Conservation (phyloP, 2,113 vertebrate genomes). For the Heptranchias perlo region DNA sequence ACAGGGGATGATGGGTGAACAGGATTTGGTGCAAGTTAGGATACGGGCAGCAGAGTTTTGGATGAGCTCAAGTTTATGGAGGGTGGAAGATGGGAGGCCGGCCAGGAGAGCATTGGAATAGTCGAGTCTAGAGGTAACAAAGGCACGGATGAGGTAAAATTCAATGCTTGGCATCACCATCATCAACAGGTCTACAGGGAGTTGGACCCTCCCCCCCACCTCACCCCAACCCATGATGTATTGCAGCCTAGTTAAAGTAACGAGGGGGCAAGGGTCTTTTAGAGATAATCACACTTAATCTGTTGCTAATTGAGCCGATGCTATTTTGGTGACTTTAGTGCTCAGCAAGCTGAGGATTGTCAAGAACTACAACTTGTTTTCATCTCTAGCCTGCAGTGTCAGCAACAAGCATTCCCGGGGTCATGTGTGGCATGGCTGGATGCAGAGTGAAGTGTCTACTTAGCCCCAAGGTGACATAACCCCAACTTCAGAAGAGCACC, state of each 20-base stretch:
- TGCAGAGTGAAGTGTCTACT: background rate
- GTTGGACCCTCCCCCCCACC: no score
- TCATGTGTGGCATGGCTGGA: background rate
- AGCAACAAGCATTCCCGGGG: background rate
- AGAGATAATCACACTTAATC: background rate
- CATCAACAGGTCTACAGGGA: no score
- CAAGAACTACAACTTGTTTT: background rate
- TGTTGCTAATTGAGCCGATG: background rate
- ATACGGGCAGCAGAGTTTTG: no score
- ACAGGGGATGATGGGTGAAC: no score
- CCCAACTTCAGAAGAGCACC: background rate
- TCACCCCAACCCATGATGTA: no score
- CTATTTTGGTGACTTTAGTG: background rate
- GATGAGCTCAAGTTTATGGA: no score
- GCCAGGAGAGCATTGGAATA: no score
- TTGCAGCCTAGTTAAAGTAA: no score
- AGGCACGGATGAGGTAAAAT: no score
- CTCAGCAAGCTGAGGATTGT: background rate
- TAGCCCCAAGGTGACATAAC: background rate
- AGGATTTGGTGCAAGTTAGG: no score
- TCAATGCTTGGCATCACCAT: background rate
- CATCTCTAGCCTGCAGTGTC: background rate
- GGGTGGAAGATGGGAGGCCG: no score
- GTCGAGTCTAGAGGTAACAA: no score
- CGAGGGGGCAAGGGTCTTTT: background rate